phyloP scores from a whole-genome alignment of 1,140 invertebrate species.

The Teleopsis dalmanni region DNA sequence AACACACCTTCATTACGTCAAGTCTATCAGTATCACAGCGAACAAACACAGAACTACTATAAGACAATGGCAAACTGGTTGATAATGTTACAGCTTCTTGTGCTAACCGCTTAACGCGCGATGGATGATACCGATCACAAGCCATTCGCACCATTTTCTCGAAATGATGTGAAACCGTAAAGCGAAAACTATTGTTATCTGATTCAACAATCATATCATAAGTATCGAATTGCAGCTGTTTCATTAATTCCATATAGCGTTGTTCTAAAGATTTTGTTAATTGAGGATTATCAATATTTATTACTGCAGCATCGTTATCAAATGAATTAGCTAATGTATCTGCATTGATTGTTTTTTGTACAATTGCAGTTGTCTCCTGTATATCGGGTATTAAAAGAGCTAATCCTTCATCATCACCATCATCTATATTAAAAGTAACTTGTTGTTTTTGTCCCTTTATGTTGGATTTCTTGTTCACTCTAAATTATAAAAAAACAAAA shows the following conservation, averaged over 20 bases:
- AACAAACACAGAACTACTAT: conserved; percentile 92
- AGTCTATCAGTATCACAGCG: conserved; percentile 88
- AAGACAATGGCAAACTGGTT: conserved; percentile 85
- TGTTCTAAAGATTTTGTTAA: conserved; percentile 56
- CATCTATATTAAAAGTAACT: conserved; percentile 40
- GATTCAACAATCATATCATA: conserved; percentile 83
- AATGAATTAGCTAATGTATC: conserved; percentile 35
- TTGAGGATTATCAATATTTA: conserved; percentile 35
- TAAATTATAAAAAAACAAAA: conserved; percentile 12
- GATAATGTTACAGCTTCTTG: conserved; percentile 95
- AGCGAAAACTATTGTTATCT: conserved; percentile 64
- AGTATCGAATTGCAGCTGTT: conserved; percentile 82
- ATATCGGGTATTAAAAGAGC: conserved; percentile 83
- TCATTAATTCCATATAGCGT: conserved; percentile 79
- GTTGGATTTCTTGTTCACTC: conserved; percentile 45
- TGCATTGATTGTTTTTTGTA: conserved; percentile 59
- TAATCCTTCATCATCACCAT: conserved; percentile 72
- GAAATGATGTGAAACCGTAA: conserved; percentile 85
- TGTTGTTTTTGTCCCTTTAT: conserved; percentile 42
- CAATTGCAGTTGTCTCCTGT: conserved; percentile 70
- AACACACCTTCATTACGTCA: conserved; percentile 85
- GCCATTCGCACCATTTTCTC: conserved; percentile 81
- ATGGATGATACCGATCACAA: conserved; percentile 74
- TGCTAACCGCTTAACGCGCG: conserved; percentile 83
- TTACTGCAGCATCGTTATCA: conserved; percentile 13